These are phyloP conservation scores for Rhinolophus ferrumequinum DNA, from an alignment of 2,113 vertebrate species.

Conservation along the genomic window DNA sequence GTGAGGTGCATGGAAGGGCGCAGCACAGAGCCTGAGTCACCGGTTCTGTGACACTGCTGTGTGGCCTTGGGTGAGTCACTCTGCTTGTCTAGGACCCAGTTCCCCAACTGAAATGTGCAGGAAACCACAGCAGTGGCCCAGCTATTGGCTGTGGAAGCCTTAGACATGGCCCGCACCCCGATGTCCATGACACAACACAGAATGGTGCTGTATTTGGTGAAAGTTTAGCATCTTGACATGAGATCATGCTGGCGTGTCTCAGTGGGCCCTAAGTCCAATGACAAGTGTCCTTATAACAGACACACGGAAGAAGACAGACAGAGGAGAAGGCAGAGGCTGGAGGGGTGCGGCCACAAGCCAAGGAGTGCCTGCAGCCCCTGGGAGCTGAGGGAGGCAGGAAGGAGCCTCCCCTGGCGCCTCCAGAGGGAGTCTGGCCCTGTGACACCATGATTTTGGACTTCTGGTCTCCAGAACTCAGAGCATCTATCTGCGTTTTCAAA, in stretches of 20 bases:
- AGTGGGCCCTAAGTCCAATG: accelerated
- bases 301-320: not conserved
- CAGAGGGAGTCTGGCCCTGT: accelerated
- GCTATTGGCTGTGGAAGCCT: accelerated
- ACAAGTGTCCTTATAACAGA: not conserved
- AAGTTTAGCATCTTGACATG: not conserved
- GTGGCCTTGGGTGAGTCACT: not conserved
- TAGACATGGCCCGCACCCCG: not conserved
- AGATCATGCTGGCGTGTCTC: not conserved
- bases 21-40: accelerated
- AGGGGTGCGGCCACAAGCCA: accelerated
- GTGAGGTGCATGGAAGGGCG: accelerated
- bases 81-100: not conserved
- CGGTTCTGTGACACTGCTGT: not conserved
- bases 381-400: not conserved
- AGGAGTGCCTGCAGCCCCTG: accelerated
- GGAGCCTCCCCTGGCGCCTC: accelerated
- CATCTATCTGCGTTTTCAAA: not conserved
- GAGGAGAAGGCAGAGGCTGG: not conserved
- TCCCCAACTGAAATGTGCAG: too few species aligned
- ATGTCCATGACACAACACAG: accelerated
- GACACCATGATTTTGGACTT: not conserved
- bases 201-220: accelerated
- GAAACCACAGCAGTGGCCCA: accelerated
- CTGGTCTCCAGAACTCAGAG: not conserved